These are phyloP conservation scores for Choristoneura rosaceana DNA, from an alignment of 2,888 invertebrate genomes.

Conservation along the genomic window DNA sequence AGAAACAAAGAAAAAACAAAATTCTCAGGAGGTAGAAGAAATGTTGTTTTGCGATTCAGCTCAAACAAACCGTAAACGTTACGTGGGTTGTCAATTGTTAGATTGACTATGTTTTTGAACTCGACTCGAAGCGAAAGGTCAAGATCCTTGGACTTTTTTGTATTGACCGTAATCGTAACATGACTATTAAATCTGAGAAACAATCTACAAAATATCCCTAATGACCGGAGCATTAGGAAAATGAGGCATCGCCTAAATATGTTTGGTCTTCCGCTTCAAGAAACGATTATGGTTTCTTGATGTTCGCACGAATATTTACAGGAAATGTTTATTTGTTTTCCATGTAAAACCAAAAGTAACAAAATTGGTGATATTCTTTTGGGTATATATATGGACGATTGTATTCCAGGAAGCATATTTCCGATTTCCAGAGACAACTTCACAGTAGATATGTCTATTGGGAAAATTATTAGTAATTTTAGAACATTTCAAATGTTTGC, in stretches of 20 bases:
- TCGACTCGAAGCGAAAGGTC: conserved; percentile 25
- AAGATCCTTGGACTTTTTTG: conserved; percentile 26
- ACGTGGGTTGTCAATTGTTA: not conserved
- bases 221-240: conserved; percentile 27
- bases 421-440: not conserved
- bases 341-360: not conserved
- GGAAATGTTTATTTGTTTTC: conserved; percentile 1
- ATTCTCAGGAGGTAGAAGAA: not conserved
- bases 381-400: not conserved
- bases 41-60: not conserved
- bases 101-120: conserved; percentile 2
- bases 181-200: conserved; percentile 23
- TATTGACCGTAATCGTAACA: conserved; percentile 10
- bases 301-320: conserved; percentile 1
- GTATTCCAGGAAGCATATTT: not conserved
- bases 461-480: not conserved
- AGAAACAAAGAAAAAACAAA: too few species aligned
- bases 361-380: not conserved
- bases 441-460: not conserved
- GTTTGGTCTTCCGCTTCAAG: conserved; percentile 19
- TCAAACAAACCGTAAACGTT: not conserved
- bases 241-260: conserved; percentile 26
- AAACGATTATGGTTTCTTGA: conserved; percentile 20
- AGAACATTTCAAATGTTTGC: not conserved
- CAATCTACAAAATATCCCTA: conserved; percentile 14